Evolutionary conservation across 2,797 vertebrate species (phyloP).

Genomic region (Molothrus aeneus): DNA sequence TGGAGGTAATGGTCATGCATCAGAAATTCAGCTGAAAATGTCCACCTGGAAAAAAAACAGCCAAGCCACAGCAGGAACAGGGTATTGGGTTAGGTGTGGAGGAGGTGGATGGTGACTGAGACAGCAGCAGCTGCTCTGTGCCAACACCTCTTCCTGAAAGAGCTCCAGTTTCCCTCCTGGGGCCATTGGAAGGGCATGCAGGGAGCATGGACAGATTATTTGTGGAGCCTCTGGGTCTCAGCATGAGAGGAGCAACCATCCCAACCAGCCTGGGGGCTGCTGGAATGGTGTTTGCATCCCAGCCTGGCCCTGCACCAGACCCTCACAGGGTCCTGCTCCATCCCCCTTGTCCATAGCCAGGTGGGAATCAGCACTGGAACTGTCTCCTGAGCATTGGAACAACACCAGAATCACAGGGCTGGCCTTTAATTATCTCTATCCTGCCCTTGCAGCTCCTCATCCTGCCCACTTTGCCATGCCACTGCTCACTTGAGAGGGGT

Average conservation of each 20-base stretch:
- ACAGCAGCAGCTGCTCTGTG: background rate
- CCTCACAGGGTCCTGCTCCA: background rate
- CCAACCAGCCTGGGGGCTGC: background rate
- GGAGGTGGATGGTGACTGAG: background rate
- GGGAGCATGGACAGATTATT: background rate
- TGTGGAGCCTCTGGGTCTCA: background rate
- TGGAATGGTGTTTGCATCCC: background rate
- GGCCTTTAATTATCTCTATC: background rate
- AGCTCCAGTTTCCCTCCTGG: background rate
- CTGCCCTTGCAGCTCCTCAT: background rate
- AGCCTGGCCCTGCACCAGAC: background rate
- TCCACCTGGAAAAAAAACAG: background rate
- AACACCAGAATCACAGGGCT: background rate
- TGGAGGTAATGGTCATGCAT: background rate
- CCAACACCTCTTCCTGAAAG: background rate
- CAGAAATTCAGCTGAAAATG: background rate
- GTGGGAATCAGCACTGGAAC: background rate
- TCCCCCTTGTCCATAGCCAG: background rate
- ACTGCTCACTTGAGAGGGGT: background rate
- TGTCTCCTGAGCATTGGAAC: background rate
- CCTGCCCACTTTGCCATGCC: background rate
- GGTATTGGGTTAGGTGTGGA: background rate
- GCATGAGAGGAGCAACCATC: rapidly evolving
- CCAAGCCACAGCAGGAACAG: background rate
- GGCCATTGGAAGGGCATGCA: background rate